phyloP scores from a whole-genome alignment of 2,888 invertebrate genomes.

The Tyria jacobaeae region DNA sequence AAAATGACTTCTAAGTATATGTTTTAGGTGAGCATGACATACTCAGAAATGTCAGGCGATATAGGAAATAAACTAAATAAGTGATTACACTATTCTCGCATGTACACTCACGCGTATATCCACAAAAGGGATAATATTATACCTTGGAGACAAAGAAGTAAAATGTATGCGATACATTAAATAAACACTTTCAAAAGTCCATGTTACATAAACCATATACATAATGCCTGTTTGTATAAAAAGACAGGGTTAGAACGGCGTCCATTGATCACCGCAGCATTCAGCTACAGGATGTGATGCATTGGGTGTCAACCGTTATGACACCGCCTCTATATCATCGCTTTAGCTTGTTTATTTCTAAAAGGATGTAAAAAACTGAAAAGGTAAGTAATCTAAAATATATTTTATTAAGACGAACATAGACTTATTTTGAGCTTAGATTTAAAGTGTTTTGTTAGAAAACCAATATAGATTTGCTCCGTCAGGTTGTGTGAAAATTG shows the following conservation, averaged over 20 bases:
- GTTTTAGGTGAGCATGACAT: no score
- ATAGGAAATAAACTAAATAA: no score
- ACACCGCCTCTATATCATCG: conserved; percentile 22
- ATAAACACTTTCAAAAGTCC: not conserved
- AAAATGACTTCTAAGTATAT: no score
- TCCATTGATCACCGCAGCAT: conserved; percentile 22
- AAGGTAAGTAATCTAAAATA: not conserved
- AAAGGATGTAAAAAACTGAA: conserved; percentile 4
- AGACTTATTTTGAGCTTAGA: no score
- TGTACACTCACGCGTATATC: no score
- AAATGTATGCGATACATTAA: not conserved
- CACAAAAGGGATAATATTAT: not conserved
- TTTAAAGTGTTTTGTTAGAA: no score
- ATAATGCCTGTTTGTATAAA: conserved; percentile 8
- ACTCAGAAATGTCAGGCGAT: no score
- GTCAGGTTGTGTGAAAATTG: no score
- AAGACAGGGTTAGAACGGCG: conserved; percentile 4
- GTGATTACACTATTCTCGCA: no score
- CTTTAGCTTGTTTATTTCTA: conserved; percentile 21
- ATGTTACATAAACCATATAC: not conserved
- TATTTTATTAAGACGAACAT: no score
- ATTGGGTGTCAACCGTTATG: conserved; percentile 27
- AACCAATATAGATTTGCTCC: no score
- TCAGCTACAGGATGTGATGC: conserved; percentile 23
- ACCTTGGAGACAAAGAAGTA: not conserved